Base-by-base conservation (phyloP, 2,113 vertebrate species). In the Pseudolaguvia tuberculata region DNA sequence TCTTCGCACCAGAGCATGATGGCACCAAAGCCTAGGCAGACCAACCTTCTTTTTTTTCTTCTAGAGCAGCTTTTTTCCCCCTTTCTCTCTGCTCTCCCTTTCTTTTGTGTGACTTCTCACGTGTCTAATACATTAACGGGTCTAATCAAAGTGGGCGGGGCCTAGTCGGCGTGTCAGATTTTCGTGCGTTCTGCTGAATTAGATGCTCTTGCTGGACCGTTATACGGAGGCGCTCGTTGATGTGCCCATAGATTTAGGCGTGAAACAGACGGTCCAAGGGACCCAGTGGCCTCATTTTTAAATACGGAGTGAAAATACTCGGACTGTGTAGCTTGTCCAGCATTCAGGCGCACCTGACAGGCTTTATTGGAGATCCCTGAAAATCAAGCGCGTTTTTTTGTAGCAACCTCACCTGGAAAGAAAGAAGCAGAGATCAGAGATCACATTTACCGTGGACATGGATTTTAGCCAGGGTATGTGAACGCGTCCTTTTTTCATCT, bases 1-100 rank as follows among this genome's bases (percentile, higher is more conserved):
- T 88, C 89, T 89, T 86, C 78, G 35, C 56, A 82, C 73, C 25
- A 85, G 87, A 90, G 89, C 89, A 90, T 84, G 91, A 88, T 89
- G 91, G 91, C 90, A 90, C 88, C 89, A 91, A 81, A 91, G 89
- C 84, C 89, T 88, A 72, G 50, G 61, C 53, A 73, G 71, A 81
- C 70, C 61, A 81, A 80, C 79, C 86, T 82, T n/a, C 79, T 53
- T 15, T 50, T 27, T 48, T 17, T 47, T 65, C 78, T 27, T 14
- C 39, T 12, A 47, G 10, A 27, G 55, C 55, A 76, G 67, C 56
- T 73, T 57, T 23, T 50, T 65, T 75, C 6, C 6, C n/a, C 31
- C 55, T 78, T 56, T 53, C 52, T 27, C 78, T 61, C 74, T 66
- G 39, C 71, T 59, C 66, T 70, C 58, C 62, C 76, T 79, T 83